Evolutionary conservation across 2,888 invertebrate genomes (phyloP).

Genomic region (Anticlea derivata): DNA sequence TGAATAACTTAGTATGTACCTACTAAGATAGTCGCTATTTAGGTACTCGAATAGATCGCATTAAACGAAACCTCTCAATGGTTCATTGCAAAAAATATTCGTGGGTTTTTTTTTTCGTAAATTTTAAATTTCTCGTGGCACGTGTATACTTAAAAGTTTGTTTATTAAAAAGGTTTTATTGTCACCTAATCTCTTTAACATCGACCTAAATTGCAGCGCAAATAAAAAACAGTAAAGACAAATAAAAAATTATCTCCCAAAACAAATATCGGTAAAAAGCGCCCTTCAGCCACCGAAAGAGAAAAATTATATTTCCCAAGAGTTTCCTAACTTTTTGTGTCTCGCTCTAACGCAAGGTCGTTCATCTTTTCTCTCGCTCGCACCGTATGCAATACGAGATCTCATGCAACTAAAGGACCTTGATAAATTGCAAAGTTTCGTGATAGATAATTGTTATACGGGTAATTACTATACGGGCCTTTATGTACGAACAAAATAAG

Average conservation of each 20-base stretch:
- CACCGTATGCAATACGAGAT: conserved; percentile 79
- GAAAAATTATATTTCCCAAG: conserved; percentile 81
- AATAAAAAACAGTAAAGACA: conserved; percentile 57
- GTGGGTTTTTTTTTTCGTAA: neutral
- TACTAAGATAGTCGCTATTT: neutral
- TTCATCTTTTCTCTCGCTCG: conserved; percentile 61
- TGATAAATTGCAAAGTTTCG: conserved; percentile 82
- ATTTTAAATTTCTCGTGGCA: neutral
- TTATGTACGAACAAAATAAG: conserved; percentile 47
- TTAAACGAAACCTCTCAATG: too few relatives aligned
- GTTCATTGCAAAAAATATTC: too few relatives aligned
- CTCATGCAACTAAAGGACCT: conserved; percentile 81
- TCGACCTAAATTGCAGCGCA: conserved; percentile 64
- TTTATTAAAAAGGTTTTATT: neutral
- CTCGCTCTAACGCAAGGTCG: conserved; percentile 73
- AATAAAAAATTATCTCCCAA: conserved; percentile 42
- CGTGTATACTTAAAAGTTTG: neutral
- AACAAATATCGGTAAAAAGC: conserved; percentile 71
- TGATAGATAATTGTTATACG: conserved; percentile 81
- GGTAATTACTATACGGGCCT: conserved; percentile 71
- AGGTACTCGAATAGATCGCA: too few relatives aligned
- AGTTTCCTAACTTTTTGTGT: conserved; percentile 75
- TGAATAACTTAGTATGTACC: neutral
- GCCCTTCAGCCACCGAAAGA: conserved; percentile 78
- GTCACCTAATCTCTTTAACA: conserved; percentile 58